These are phyloP conservation scores for Characodon lateralis DNA, from an alignment of 2,797 vertebrate species.

Conservation along the genomic window DNA sequence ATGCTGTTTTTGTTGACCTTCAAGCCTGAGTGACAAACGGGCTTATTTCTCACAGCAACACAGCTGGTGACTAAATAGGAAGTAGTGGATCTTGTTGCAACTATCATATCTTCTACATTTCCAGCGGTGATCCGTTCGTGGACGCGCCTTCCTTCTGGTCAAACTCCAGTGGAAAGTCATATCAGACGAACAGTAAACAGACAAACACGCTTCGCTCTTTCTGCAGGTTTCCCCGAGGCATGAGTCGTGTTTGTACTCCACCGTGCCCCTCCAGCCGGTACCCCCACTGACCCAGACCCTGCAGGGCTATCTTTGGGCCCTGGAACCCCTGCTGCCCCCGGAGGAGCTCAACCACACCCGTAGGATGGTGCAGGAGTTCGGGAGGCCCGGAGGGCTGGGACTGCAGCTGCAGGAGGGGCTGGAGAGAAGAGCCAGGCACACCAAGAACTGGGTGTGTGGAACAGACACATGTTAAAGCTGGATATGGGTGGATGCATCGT, in stretches of 20 bases:
- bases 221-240: slow-evolving; percentile 65
- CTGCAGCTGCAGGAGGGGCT: slow-evolving; percentile 78
- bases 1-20: neutral
- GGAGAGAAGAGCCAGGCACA: slow-evolving; percentile 74
- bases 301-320: slow-evolving; percentile 78
- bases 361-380: slow-evolving; percentile 79
- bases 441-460: slow-evolving; percentile 85
- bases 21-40: neutral
- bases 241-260: slow-evolving; percentile 59
- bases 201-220: neutral
- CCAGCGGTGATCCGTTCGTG: slow-evolving; percentile 28
- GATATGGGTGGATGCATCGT: neutral
- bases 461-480: slow-evolving; percentile 16
- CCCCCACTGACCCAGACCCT: slow-evolving; percentile 82
- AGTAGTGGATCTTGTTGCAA: slow-evolving; percentile 8
- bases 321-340: slow-evolving; percentile 84
- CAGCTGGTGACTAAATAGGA: neutral
- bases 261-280: slow-evolving; percentile 81
- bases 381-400: slow-evolving; percentile 74
- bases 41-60: neutral
- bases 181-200: slow-evolving; percentile 8
- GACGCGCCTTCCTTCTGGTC: slow-evolving; percentile 14
- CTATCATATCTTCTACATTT: slow-evolving; percentile 24
- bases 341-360: slow-evolving; percentile 84
- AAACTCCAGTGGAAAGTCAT: slow-evolving; percentile 19